Evolutionary conservation across 1,140 invertebrate genomes (phyloP).

Genomic region (Medauroidea extradentata): DNA sequence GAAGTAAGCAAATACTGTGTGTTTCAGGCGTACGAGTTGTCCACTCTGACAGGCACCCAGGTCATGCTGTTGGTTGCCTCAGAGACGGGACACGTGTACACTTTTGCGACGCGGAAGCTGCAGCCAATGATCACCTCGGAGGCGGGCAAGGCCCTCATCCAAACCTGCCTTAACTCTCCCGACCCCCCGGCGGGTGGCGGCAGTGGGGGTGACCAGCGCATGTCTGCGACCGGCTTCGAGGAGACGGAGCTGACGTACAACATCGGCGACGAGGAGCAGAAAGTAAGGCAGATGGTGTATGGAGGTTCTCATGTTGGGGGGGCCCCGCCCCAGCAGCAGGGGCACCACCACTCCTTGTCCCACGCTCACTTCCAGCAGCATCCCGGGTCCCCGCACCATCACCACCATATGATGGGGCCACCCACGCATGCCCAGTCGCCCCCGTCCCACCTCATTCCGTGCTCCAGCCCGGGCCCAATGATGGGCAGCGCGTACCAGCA

Average conservation of each 20-base stretch:
- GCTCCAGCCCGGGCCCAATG: slow-evolving; percentile 51
- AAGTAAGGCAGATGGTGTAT: slow-evolving; percentile 94
- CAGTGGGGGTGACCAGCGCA: slow-evolving; percentile 77
- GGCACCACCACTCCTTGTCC: slow-evolving; percentile 41
- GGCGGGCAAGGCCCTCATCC: slow-evolving; percentile 96
- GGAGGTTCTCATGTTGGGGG: slow-evolving; percentile 48
- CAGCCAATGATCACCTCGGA: slow-evolving; percentile 99
- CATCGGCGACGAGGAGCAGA: slow-evolving; percentile 89
- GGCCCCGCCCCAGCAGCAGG: slow-evolving; percentile 3
- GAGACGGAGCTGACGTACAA: slow-evolving; percentile 97
- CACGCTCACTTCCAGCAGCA: slow-evolving; percentile 54
- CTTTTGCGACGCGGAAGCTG: slow-evolving; percentile 97
- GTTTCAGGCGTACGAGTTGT: slow-evolving; percentile 95
- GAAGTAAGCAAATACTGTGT: too few relatives aligned
- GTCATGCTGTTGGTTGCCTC: slow-evolving; percentile 95
- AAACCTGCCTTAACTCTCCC: slow-evolving; percentile 97
- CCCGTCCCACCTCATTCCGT: slow-evolving; percentile 58
- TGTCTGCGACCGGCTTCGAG: slow-evolving; percentile 98
- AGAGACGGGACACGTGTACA: slow-evolving; percentile 98
- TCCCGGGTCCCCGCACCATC: slow-evolving; percentile 34
- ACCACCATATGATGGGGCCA: slow-evolving; percentile 43
- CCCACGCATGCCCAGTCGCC: slow-evolving; percentile 54
- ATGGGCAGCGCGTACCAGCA: slow-evolving; percentile 50
- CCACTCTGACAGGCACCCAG: slow-evolving; percentile 97
- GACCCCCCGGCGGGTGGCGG: slow-evolving; percentile 75